Conservation (phyloP, 2,797 vertebrate genomes). For the Pangasius sanitwongsei region DNA sequence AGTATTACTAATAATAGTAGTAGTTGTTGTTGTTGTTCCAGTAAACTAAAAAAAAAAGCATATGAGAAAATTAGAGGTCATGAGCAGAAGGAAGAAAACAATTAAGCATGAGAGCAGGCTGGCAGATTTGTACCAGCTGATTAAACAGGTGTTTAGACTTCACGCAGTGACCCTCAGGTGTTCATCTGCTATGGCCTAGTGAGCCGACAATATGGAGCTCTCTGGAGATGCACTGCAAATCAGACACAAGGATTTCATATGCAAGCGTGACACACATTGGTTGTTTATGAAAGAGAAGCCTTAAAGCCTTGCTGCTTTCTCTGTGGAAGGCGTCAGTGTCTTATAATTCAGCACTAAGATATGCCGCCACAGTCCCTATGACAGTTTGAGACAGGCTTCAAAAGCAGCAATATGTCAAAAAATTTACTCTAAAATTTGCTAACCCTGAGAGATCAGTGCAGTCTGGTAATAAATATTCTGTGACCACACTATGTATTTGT, state of each 20-base stretch:
- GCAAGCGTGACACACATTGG: background rate
- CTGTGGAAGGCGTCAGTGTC: background rate
- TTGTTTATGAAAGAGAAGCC: background rate
- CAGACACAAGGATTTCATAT: background rate
- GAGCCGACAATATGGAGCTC: background rate
- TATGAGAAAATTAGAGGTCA: background rate
- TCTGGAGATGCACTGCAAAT: background rate
- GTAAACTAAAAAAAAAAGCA: background rate
- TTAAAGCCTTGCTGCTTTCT: background rate
- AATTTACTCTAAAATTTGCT: background rate
- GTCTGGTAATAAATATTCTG: background rate
- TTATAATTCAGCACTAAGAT: background rate
- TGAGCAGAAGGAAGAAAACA: slow-evolving; percentile 1
- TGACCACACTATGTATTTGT: background rate
- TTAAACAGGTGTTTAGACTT: slow-evolving; percentile 42
- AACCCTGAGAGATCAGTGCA: background rate
- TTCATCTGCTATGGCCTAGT: background rate
- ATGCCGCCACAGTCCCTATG: background rate
- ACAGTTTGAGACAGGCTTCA: background rate
- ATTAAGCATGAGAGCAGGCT: slow-evolving; percentile 4
- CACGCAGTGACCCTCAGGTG: slow-evolving; percentile 33
- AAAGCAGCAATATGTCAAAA: background rate
- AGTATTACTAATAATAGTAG: background rate
- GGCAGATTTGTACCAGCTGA: slow-evolving; percentile 33
- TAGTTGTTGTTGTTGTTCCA: background rate